Base-by-base conservation (phyloP, 2,113 vertebrate species). In the Siniperca chuatsi region DNA sequence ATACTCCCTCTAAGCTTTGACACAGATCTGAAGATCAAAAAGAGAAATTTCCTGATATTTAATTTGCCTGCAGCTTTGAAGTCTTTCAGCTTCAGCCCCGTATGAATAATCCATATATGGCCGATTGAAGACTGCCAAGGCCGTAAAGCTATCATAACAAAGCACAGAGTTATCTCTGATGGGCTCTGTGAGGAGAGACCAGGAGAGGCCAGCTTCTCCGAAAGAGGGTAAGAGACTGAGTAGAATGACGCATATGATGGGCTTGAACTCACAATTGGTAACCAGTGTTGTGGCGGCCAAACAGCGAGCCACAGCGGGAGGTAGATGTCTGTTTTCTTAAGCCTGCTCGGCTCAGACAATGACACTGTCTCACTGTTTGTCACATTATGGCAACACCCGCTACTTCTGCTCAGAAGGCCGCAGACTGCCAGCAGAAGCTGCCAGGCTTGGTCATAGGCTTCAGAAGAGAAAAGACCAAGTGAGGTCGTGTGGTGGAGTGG, bases 41-140 rank as follows among this genome's bases (percentile, higher is more conserved):
- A 66, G 52, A 74, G 18, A 65, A 46, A 76, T 78, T 61, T 83
- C 61, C 69, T 78, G 70, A 86, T 82, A 57, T 92, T 90, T 67
- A 61, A 84, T 90, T 84, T 88, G 67, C 48, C 71, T 54, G 11
- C 60, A 71, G 78, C 79, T 91, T 93, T 92, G 83, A 91, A 83
- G 77, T 87, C 58, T 78, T 44, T 12, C 58, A 58, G 60, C 61
- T 75, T 87, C 64, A 73, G 70, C 52, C 64, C 72, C 23, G 46
- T 15, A 75, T 81, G 68, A 78, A 79, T 87, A 87, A 82, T 83
- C 79, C 81, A 85, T 85, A 80, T 78, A 82, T 86, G 67, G 79
- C 68, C 29, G 29, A 85, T 68, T 68, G 55, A 55, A 78, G 75
- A 20, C 57, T 62, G 79, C 77, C 75, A 80, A 82, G 55, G 84